Evolutionary conservation across 2,888 invertebrate genomes (phyloP), one percentile per base, ranked within the genome.

Genomic region (Tholera decimalis): DNA sequence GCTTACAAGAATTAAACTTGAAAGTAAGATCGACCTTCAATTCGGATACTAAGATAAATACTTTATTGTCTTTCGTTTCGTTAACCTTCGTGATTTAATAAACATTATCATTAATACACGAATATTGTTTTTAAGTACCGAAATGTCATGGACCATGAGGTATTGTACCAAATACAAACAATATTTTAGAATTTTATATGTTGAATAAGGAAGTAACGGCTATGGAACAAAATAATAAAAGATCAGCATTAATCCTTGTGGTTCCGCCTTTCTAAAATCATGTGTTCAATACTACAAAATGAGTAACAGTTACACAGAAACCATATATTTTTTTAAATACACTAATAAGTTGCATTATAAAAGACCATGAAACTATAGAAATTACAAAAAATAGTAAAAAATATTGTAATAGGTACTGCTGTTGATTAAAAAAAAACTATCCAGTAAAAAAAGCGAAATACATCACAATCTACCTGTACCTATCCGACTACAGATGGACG

Each of bases 81-180:
- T 54, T 69, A 82, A 83, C 88, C 87, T 88, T 86, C 83, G 67
- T 56, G 66, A 75, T 80, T 76, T 83, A 85, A 84, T 80, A 79
- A 82, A 74, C 64, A 80, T 82, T 80, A 83, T 67, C 66, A 63
- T 75, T 83, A 83, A 82, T 73, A 78, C 71, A 78, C 67, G 50
- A 39, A 68, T 75, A 69, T 75, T 56, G 54, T 67, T 49, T 39
- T 68, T 65, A 71, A 79, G 62, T 76, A 83, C 56, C 47, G 9
- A 86, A 88, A 88, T 85, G 85, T 86, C 86, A 86, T 9, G 86
- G 85, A 53, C 77, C 65, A 55, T 39, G 44, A 43, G 37, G 20
- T 49, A 35, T 50, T 63, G 56, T 57, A 50, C 9, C 1, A 22
- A 54, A 59, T 9, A 47, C 9, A 53, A 62, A 39, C 39, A 55